Conservation (phyloP, 2,797 vertebrate genomes). For the Clarias pachynema region DNA sequence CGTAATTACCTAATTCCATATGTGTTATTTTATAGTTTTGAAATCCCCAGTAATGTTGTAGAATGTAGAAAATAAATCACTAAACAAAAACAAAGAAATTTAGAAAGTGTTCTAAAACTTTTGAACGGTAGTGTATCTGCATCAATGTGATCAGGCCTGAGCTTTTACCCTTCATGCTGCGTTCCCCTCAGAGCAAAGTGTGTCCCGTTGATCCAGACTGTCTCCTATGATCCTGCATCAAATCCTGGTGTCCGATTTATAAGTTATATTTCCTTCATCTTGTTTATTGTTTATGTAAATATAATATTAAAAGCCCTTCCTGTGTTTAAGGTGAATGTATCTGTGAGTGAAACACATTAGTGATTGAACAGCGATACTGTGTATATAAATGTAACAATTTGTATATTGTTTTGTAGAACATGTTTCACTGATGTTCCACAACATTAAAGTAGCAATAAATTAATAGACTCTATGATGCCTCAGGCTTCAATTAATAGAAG, state of each 20-base stretch:
- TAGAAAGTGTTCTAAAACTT: too few relatives aligned
- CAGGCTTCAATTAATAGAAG: background rate
- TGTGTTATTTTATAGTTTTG: too few relatives aligned
- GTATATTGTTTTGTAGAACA: background rate
- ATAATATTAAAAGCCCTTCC: background rate
- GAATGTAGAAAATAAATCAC: too few relatives aligned
- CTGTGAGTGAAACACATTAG: too few relatives aligned
- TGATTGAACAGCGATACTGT: background rate
- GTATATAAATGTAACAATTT: background rate
- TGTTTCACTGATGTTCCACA: background rate
- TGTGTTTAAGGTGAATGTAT: background rate
- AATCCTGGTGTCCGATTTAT: background rate
- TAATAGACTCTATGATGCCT: background rate
- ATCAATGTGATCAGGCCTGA: background rate
- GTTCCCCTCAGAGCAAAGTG: background rate
- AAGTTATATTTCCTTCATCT: background rate
- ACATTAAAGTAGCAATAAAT: background rate
- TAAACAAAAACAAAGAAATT: too few relatives aligned
- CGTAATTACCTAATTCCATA: too few relatives aligned
- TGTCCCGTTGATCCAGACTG: background rate
- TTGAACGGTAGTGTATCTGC: too few relatives aligned
- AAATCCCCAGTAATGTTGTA: too few relatives aligned
- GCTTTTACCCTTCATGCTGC: background rate
- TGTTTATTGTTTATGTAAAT: background rate
- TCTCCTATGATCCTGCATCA: background rate